These are phyloP conservation scores for Sinocyclocheilus anshuiensis DNA, from an alignment of 2,113 vertebrate species.

Conservation along the genomic window DNA sequence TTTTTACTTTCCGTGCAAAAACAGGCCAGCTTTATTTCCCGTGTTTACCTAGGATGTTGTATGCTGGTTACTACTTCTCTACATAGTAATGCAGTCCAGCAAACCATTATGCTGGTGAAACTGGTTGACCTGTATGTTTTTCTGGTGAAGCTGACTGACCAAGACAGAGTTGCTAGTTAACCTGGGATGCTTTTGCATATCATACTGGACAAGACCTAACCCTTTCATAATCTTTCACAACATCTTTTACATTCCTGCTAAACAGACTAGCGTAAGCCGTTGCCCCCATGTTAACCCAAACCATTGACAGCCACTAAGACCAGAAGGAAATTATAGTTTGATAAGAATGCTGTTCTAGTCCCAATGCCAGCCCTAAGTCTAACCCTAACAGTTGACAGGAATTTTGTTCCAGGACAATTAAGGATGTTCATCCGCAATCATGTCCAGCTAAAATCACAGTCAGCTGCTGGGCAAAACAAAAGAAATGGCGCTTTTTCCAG, in stretches of 20 bases:
- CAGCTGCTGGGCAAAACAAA: neutral
- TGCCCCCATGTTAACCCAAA: neutral
- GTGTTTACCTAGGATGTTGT: neutral
- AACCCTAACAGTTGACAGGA: neutral
- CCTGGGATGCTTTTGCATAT: no score
- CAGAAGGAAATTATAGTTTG: neutral
- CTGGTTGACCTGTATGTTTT: no score
- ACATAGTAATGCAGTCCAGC: no score
- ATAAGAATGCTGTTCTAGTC: neutral
- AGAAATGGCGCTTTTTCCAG: neutral
- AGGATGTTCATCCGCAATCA: neutral
- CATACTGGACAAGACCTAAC: neutral
- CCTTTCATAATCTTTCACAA: no score
- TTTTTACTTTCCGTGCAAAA: neutral
- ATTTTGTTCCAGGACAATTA: neutral
- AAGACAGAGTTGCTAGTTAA: no score
- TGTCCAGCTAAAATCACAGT: neutral
- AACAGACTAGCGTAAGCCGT: neutral
- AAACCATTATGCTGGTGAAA: neutral
- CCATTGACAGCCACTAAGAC: neutral
- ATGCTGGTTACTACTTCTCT: no score
- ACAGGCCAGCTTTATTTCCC: neutral
- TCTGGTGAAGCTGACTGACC: no score
- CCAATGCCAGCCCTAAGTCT: neutral
- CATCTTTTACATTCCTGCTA: neutral